Percentiles rank a stretch among this genome's conserved stretches.
Evolutionary conservation across 1,140 invertebrate species (phyloP).

Genomic region (Drosophila ogumai): DNA sequence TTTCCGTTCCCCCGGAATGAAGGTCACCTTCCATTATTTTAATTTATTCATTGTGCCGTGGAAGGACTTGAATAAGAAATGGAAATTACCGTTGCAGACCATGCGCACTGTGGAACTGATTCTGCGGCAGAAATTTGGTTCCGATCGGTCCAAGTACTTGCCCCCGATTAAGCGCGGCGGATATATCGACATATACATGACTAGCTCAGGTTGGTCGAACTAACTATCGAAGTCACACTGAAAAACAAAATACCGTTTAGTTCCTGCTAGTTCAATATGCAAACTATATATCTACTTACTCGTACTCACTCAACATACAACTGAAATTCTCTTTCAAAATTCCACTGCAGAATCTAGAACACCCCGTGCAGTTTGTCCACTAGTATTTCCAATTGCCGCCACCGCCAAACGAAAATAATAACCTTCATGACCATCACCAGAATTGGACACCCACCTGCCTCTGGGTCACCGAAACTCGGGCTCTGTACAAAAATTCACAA

Average conservation of each 20-base stretch:
- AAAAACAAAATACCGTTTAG: constrained; percentile 48
- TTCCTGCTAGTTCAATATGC: constrained; percentile 66
- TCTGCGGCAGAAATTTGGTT: constrained; percentile 89
- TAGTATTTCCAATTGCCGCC: constrained; percentile 48
- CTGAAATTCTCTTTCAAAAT: constrained; percentile 52
- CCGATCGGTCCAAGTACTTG: constrained; percentile 91
- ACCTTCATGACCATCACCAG: constrained; percentile 24
- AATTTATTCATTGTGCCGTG: constrained; percentile 25
- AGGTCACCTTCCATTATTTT: constrained; percentile 31
- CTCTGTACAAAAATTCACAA: constrained; percentile 19
- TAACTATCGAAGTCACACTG: constrained; percentile 20
- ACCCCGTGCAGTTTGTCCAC: constrained; percentile 49
- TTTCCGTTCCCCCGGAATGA: constrained; percentile 19
- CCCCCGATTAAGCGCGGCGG: constrained; percentile 93
- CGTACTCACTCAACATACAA: constrained; percentile 46
- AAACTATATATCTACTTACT: constrained; percentile 38
- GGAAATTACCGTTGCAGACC: constrained; percentile 86
- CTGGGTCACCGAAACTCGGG: constrained; percentile 7
- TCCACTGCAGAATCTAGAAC: constrained; percentile 50
- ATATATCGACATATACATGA: constrained; percentile 93
- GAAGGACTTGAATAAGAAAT: constrained; percentile 32
- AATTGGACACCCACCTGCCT: constrained; percentile 13
- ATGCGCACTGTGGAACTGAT: constrained; percentile 90
- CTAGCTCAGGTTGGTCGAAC: constrained; percentile 90
- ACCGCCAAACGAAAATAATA: constrained; percentile 10